Conservation (phyloP, 2,888 invertebrate genomes). For the Drosophila testacea region DNA sequence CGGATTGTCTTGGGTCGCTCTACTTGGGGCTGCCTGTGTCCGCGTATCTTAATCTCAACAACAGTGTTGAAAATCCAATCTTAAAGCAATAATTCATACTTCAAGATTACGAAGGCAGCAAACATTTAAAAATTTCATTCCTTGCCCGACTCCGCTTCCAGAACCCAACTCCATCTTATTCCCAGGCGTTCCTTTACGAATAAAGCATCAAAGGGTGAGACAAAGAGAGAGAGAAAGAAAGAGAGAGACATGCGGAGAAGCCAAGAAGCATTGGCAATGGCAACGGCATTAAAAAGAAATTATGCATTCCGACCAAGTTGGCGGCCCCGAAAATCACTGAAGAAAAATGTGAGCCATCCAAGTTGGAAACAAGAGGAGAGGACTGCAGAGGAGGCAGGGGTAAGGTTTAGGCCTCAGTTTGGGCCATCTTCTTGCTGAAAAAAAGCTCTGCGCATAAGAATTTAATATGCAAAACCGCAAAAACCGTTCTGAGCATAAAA, state of each 20-base stretch:
- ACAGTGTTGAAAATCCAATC: conserved; percentile 84
- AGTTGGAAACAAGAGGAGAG: conserved; percentile 4
- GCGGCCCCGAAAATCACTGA: conserved; percentile 75
- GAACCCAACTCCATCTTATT: conserved; percentile 17
- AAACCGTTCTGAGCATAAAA: conserved; percentile 71
- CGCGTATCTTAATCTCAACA: conserved; percentile 81
- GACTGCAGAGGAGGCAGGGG: not conserved
- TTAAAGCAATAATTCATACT: conserved; percentile 84
- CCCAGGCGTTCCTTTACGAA: conserved; percentile 32
- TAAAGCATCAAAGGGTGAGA: conserved; percentile 14
- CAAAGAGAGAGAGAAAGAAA: not conserved
- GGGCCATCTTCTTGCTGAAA: conserved; percentile 19
- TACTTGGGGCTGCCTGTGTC: conserved; percentile 53
- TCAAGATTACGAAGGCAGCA: conserved; percentile 82
- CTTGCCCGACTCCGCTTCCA: conserved; percentile 4
- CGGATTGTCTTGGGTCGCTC: conserved; percentile 34
- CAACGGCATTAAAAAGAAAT: conserved; percentile 80
- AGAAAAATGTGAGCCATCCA: conserved; percentile 65
- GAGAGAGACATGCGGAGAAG: not conserved
- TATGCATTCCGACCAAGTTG: conserved; percentile 81
- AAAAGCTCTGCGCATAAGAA: conserved; percentile 61
- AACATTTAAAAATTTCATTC: conserved; percentile 80
- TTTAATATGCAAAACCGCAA: conserved; percentile 83
- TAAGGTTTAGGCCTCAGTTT: conserved; percentile 15
- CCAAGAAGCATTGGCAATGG: conserved; percentile 40